A percentile compares a stretch with the other conserved stretches of the same genome.
phyloP scores from a whole-genome alignment of 2,888 invertebrate species.

The Drosophila quinaria region DNA sequence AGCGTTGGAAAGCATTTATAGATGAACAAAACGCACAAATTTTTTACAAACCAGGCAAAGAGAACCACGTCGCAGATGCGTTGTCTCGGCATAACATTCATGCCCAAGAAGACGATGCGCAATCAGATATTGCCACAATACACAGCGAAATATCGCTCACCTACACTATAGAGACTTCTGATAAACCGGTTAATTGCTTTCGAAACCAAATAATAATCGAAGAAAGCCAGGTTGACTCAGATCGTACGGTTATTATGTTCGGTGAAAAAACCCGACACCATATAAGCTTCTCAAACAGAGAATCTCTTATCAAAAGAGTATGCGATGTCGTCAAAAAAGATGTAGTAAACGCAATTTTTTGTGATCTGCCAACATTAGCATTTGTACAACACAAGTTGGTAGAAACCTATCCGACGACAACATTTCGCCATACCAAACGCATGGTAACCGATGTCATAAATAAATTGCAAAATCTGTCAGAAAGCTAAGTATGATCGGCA shows the following conservation, averaged over 20 bases:
- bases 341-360: background rate
- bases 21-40: too few species aligned
- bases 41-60: too few species aligned
- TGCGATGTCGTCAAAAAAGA: background rate
- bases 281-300: too few species aligned
- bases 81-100: too few species aligned
- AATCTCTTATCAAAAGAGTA: background rate
- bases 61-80: too few species aligned
- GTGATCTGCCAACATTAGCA: background rate
- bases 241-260: background rate
- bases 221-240: background rate
- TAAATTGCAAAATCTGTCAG: background rate
- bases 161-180: too few species aligned
- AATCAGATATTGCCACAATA: too few species aligned
- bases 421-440: background rate
- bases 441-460: background rate
- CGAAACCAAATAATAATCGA: background rate
- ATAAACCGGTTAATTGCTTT: too few species aligned
- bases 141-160: too few species aligned
- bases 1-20: too few species aligned
- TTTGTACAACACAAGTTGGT: background rate
- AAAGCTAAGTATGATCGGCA: constrained; percentile 1
- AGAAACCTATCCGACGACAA: background rate
- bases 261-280: background rate
- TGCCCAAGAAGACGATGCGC: too few species aligned